Evolutionary conservation across 2,888 invertebrate species (phyloP).

Genomic region (Geophilus truncorum): DNA sequence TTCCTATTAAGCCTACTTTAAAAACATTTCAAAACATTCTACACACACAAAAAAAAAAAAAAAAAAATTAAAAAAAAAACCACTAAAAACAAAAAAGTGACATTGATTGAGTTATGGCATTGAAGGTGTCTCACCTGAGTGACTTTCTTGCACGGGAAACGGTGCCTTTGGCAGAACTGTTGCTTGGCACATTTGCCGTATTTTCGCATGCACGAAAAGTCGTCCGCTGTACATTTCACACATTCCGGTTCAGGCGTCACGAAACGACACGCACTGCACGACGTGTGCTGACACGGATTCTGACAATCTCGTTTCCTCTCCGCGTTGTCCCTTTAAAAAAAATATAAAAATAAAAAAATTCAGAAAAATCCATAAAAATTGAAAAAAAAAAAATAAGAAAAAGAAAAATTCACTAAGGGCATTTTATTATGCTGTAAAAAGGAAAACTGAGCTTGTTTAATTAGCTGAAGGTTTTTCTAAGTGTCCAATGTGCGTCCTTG

Average conservation of each 20-base stretch:
- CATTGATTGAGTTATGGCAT: background rate
- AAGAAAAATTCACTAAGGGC: background rate
- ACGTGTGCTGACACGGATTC: constrained; percentile 47
- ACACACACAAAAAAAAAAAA: background rate
- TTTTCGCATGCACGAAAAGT: constrained; percentile 45
- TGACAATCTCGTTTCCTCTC: constrained; percentile 45
- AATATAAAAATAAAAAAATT: background rate
- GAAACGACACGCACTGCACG: constrained; percentile 46
- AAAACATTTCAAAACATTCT: background rate
- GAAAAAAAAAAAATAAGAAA: background rate
- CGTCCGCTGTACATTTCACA: constrained; percentile 44
- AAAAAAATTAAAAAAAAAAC: no score
- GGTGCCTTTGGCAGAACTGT: constrained; percentile 42
- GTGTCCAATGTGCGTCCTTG: background rate
- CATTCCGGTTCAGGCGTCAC: constrained; percentile 43
- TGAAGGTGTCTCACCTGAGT: constrained; percentile 36
- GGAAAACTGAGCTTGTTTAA: background rate
- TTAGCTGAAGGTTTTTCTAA: background rate
- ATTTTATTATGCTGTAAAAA: background rate
- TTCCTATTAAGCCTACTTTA: background rate
- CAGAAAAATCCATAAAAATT: no score
- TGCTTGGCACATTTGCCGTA: constrained; percentile 45
- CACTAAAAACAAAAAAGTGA: no score
- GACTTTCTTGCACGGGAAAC: constrained; percentile 40
- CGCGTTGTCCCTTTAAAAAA: constrained; percentile 43